phyloP scores from a whole-genome alignment of 2,888 invertebrate genomes.

The Metellina segmentata region DNA sequence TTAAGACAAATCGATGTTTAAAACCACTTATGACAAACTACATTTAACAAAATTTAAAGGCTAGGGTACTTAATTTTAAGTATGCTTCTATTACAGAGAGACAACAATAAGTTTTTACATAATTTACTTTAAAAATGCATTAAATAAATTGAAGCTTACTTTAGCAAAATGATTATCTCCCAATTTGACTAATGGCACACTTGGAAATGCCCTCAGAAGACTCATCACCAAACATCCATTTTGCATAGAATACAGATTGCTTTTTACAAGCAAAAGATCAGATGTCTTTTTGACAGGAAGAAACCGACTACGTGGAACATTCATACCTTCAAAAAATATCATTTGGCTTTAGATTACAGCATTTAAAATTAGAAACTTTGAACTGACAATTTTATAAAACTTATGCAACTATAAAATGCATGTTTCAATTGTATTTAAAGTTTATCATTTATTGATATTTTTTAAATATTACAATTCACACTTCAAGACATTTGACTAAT shows the following conservation, averaged over 20 bases:
- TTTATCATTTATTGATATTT: too few species aligned
- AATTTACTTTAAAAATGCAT: not conserved
- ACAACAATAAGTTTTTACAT: not conserved
- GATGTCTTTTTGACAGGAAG: slow-evolving; percentile 99
- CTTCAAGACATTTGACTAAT: too few species aligned
- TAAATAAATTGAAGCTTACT: slow-evolving; percentile 80
- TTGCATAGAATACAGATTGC: slow-evolving; percentile 95
- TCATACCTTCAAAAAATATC: slow-evolving; percentile 85
- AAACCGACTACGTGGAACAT: slow-evolving; percentile 97
- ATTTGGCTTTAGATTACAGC: not conserved
- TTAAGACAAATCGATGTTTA: too few species aligned
- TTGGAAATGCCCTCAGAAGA: slow-evolving; percentile 96
- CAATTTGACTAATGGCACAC: slow-evolving; percentile 97
- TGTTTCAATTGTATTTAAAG: too few species aligned
- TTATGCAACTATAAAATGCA: too few species aligned
- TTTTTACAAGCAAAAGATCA: slow-evolving; percentile 97
- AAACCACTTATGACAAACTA: not conserved
- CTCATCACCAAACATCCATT: slow-evolving; percentile 97
- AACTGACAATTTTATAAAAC: too few species aligned
- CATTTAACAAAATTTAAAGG: not conserved
- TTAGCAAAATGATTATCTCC: slow-evolving; percentile 98
- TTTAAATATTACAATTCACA: too few species aligned
- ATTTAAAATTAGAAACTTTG: too few species aligned
- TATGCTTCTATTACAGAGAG: not conserved
- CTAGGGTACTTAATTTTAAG: not conserved